A percentile compares a stretch with the other conserved stretches of the same genome.
Evolutionary conservation across 2,888 invertebrate genomes (phyloP).

Genomic region (Peribatodes rhomboidaria): DNA sequence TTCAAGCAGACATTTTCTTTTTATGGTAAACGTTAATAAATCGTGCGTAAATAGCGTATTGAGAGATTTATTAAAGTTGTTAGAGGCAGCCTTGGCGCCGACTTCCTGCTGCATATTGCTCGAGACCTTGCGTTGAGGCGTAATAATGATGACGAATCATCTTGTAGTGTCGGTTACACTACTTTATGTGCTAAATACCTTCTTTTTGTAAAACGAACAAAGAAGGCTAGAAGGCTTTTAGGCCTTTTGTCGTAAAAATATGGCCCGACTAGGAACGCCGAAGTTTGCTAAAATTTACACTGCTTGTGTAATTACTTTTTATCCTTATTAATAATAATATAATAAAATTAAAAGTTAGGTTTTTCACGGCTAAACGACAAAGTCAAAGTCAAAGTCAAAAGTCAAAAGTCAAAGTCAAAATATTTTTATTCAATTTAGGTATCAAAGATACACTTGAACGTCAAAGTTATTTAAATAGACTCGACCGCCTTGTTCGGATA

Average conservation of each 20-base stretch:
- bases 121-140: slow-evolving; percentile 73
- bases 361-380: no score
- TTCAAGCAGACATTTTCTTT: slow-evolving; percentile 32
- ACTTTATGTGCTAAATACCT: slow-evolving; percentile 23
- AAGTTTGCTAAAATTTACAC: neutral
- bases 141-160: slow-evolving; percentile 65
- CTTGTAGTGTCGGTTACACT: slow-evolving; percentile 56
- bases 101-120: slow-evolving; percentile 80
- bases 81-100: slow-evolving; percentile 68
- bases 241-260: neutral
- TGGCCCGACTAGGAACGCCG: neutral
- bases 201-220: neutral
- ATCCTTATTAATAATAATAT: no score
- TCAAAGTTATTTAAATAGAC: no score
- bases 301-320: no score
- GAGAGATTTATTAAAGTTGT: slow-evolving; percentile 63
- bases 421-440: no score
- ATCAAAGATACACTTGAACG: no score
- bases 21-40: slow-evolving; percentile 50
- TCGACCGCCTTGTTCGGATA: no score
- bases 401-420: no score
- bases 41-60: slow-evolving; percentile 58
- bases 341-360: no score
- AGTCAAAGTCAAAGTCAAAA: no score
- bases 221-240: neutral